phyloP scores from a whole-genome alignment of 2,888 invertebrate genomes.

The Drosophila acutilabella region DNA sequence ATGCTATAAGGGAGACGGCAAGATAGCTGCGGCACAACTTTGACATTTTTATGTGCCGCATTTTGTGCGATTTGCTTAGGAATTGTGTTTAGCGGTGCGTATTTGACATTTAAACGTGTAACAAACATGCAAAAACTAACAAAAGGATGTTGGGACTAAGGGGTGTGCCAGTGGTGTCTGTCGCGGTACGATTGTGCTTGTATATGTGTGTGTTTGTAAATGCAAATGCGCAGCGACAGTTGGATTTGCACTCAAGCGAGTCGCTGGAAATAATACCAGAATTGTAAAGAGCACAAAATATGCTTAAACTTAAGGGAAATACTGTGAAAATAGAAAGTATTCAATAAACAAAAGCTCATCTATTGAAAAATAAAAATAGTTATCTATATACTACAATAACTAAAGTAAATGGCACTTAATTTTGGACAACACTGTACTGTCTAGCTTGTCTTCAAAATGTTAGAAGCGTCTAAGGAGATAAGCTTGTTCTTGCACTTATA shows the following conservation, averaged over 20 bases:
- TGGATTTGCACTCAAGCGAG: slow-evolving; percentile 61
- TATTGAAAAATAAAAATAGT: not conserved
- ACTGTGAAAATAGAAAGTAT: not conserved
- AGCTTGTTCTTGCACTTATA: not conserved
- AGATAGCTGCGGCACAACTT: slow-evolving; percentile 60
- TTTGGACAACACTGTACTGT: not conserved
- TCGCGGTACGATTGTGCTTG: slow-evolving; percentile 1
- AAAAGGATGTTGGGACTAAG: slow-evolving; percentile 2
- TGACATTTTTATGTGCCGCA: slow-evolving; percentile 76
- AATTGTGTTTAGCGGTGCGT: slow-evolving; percentile 77
- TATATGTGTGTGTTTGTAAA: slow-evolving; percentile 54
- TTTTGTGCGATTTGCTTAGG: slow-evolving; percentile 77
- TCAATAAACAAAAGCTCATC: not conserved
- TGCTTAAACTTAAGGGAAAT: not conserved
- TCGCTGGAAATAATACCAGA: not conserved
- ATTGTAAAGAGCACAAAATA: not conserved
- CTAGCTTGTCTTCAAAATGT: not conserved
- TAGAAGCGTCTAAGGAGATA: not conserved
- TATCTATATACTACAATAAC: not conserved
- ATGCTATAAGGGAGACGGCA: not conserved
- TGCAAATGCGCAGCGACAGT: slow-evolving; percentile 67
- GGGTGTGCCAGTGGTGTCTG: slow-evolving; percentile 6
- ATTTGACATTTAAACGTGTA: slow-evolving; percentile 80
- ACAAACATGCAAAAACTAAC: slow-evolving; percentile 65
- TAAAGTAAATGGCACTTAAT: not conserved